A percentile compares a stretch with the other conserved stretches of the same genome.
Conservation (phyloP, 2,888 invertebrate genomes). For the Muscina levida region DNA sequence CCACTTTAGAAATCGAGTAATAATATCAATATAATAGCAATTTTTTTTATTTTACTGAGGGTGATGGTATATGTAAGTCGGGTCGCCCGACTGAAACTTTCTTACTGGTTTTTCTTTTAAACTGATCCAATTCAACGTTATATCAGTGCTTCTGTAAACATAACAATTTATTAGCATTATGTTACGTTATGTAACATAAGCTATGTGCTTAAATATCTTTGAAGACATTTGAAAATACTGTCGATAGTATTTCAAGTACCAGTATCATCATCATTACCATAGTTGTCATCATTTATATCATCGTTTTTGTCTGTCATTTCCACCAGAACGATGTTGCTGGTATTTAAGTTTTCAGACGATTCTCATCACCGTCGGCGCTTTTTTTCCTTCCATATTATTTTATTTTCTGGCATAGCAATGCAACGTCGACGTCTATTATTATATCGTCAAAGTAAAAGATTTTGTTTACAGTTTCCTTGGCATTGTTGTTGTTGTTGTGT, state of each 20-base stretch:
- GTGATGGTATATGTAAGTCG: no score
- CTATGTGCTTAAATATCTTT: no score
- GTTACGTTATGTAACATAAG: no score
- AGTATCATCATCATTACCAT: constrained; percentile 21
- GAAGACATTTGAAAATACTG: constrained; percentile 16
- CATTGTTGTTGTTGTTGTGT: constrained; percentile 24
- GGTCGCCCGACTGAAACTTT: no score
- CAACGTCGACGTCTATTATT: constrained; percentile 7
- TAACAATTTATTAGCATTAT: no score
- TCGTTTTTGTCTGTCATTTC: constrained; percentile 21
- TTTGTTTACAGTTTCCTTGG: constrained; percentile 4
- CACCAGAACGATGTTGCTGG: not conserved
- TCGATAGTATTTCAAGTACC: no score
- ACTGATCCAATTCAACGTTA: no score
- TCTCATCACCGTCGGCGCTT: constrained; percentile 33
- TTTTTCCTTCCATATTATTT: not conserved
- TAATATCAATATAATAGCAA: no score
- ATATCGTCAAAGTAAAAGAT: constrained; percentile 27
- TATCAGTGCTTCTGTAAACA: no score
- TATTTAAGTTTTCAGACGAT: constrained; percentile 10
- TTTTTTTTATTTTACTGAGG: no score
- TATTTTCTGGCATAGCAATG: not conserved
- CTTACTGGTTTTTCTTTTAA: no score
- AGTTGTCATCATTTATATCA: constrained; percentile 7
- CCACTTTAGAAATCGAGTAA: no score